Evolutionary conservation across 2,113 vertebrate species (phyloP).

Genomic region (Colinus virginianus): DNA sequence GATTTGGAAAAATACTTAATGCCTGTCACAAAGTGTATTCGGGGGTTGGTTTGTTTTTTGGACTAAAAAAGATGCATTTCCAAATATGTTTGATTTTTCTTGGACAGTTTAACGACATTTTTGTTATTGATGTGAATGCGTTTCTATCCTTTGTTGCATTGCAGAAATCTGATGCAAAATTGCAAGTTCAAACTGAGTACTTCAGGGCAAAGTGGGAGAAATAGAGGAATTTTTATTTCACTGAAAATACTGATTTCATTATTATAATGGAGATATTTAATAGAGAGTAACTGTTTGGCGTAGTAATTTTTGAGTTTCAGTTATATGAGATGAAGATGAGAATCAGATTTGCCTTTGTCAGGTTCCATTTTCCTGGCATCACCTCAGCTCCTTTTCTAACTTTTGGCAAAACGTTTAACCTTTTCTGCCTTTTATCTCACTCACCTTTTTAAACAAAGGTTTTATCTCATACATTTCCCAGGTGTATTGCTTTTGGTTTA

Average conservation of each 20-base stretch:
- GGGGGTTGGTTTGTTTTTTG: not conserved
- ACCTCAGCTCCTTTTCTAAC: not conserved
- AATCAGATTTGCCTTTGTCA: not conserved
- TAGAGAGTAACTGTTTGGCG: not conserved
- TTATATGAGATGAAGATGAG: not conserved
- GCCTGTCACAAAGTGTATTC: not conserved
- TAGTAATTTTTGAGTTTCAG: not conserved
- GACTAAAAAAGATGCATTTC: not conserved
- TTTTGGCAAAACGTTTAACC: conserved; percentile 8
- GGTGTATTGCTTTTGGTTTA: not conserved
- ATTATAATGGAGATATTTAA: not conserved
- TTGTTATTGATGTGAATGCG: not conserved
- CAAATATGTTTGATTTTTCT: not conserved
- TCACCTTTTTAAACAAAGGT: not conserved
- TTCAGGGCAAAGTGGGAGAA: not conserved
- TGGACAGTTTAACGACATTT: not conserved
- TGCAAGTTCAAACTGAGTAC: not conserved
- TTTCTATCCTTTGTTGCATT: not conserved
- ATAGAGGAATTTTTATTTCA: not conserved
- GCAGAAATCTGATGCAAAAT: not conserved
- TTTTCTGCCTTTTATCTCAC: not conserved
- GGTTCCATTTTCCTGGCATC: conserved; percentile 4
- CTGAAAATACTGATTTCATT: not conserved
- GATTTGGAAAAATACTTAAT: not conserved
- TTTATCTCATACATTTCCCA: conserved; percentile 4